Evolutionary conservation across 2,888 invertebrate species (phyloP), one percentile per base, ranked within the genome.

Genomic region (Labia minor): DNA sequence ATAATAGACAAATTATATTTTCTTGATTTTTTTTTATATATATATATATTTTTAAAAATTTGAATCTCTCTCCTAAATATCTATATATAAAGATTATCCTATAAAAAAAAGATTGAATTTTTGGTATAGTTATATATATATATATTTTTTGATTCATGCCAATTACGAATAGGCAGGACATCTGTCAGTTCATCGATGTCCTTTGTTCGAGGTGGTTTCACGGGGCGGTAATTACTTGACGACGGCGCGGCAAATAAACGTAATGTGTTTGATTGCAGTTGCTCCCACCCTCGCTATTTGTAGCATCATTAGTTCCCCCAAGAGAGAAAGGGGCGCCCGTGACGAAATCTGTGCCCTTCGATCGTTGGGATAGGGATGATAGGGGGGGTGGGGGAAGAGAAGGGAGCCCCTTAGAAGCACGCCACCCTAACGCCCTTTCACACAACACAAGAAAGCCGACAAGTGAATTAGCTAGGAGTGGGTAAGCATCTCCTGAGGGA

Each of bases 361-460:
- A 49, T 49, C 49, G 49, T n/a, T n/a, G n/a, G n/a, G n/a, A n/a
- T n/a, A n/a, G n/a, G n/a, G n/a, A n/a, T n/a, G n/a, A n/a, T n/a
- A n/a, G n/a, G n/a, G n/a, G n/a, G n/a, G n/a, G n/a, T n/a, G n/a
- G n/a, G n/a, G n/a, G n/a, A n/a, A n/a, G n/a, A n/a, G n/a, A n/a
- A n/a, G 49, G 26, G 26, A 26, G 26, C 8, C 49, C 49, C 49
- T 49, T 49, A 16, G 49, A 49, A 16, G 49, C 49, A 49, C 49
- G 49, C 49, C 26, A 49, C 67, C 67, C 14, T 65, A 26, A 16
- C 49, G 33, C 63, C 62, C 1, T 6, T 69, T 66, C 18, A 66
- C 61, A 65, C 37, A 65, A 62, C 19, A 66, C 11, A 61, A 65
- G 66, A 67, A 70, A 69, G 67, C 69, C 67, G 67, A 68, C 68